Base-by-base conservation (phyloP, 2,888 invertebrate genomes). In the Mamestra brassicae region DNA sequence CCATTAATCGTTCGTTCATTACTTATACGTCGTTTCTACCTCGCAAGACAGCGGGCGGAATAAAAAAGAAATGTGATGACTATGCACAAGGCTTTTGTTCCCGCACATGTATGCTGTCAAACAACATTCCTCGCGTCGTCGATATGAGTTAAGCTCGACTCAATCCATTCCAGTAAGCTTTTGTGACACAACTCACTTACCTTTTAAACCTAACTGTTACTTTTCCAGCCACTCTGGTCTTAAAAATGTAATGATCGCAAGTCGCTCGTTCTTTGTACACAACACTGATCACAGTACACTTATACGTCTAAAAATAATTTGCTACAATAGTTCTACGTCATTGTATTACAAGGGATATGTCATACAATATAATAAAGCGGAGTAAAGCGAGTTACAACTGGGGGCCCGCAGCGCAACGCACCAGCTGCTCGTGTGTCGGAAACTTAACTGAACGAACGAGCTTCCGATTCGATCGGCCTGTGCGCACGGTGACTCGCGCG, bases 31-130 rank as follows among this genome's bases (percentile, higher is more conserved):
- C 84, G 86, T 84, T 89, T 88, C 85, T 85, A 84, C 77, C 86
- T 89, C 88, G 86, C 91, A 89, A 92, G 93, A 94, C 93, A 93
- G 94, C 92, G 90, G 89, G 89, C 90, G 87, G 89, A 93, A 92
- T 92, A 94, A 95, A 95, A 94, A 94, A 93, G 91, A 93, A 92
- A 92, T 90, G 92, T 91, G 92, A 95, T 93, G 95, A 94, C 94
- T 94, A 91, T 94, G 95, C 95, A 94, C 91, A 94, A 94, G 95
- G 94, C 96, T 96, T 95, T 96, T 96, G 95, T 96, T 96, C 95
- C 95, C 95, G 95, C 93, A 95, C 92, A 94, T 95, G 94, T 94
- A 95, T 94, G 96, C 95, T 94, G 96, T 96, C 96, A 94, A 94
- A 94, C 96, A 92, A 93, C 96, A 96, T 96, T 96, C 96, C 96